A percentile compares a stretch with the other conserved stretches of the same genome.
Evolutionary conservation across 2,113 vertebrate genomes (phyloP).

Genomic region (Nothobranchius furzeri): DNA sequence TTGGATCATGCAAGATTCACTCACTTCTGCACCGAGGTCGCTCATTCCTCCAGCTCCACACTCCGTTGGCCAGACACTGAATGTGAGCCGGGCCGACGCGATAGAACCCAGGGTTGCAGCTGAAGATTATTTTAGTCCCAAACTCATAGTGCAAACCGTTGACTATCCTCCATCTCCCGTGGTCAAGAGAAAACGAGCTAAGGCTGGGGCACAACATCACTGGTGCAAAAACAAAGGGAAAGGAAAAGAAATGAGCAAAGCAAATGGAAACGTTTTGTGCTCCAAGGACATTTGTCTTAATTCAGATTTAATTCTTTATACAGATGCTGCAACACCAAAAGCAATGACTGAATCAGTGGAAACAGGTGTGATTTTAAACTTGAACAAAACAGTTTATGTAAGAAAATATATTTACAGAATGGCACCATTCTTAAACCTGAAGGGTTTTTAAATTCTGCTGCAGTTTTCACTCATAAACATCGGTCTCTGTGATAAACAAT

Average conservation of each 20-base stretch:
- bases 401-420: constrained; percentile 22
- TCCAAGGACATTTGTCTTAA: not conserved
- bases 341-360: not conserved
- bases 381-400: constrained; percentile 9
- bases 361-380: constrained; percentile 3
- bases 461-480: constrained; percentile 35
- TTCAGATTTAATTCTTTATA: too few relatives aligned
- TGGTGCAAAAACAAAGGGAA: constrained; percentile 49
- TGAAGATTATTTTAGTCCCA: constrained; percentile 94
- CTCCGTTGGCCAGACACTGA: constrained; percentile 91
- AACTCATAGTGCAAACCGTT: constrained; percentile 96
- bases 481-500: constrained; percentile 51
- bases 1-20: constrained; percentile 19
- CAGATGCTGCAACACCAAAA: too few relatives aligned
- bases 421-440: constrained; percentile 32
- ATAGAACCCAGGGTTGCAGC: constrained; percentile 93
- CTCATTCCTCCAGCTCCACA: constrained; percentile 96
- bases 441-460: constrained; percentile 36
- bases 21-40: constrained; percentile 93
- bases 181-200: constrained; percentile 94
- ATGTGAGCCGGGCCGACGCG: constrained; percentile 92
- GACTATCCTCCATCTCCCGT: constrained; percentile 94
- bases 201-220: constrained; percentile 94
- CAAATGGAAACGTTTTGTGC: not conserved
- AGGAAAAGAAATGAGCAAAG: not conserved